Base-by-base conservation (phyloP, 1,140 invertebrate genomes). In the Bombus polaris region DNA sequence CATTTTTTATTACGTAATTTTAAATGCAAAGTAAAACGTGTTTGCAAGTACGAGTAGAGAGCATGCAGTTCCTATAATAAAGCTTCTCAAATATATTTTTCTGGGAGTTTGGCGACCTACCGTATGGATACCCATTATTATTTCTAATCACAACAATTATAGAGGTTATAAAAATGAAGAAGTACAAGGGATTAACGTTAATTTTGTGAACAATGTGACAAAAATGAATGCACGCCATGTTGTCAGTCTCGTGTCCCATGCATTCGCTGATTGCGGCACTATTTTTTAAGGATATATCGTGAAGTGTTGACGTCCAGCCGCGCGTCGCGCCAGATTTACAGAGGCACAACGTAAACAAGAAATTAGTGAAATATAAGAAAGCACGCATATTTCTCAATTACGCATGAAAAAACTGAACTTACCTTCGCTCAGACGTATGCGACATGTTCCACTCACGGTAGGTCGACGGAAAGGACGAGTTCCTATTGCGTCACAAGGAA, bases 401-500 rank as follows among this genome's bases (percentile, higher is more conserved):
- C 42, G 62, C 10, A 32, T n/a, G 68, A 93, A 93, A 62, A 93
- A 91, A 86, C 66, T 59, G 90, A 95, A 96, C 96, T 97, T 97
- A 97, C 97, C 97, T 97, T 96, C 96, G 96, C 95, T 97, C 97
- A 94, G 96, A 95, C 93, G 96, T 96, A 96, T 96, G 96, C 94
- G 97, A 97, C 97, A 97, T 97, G 96, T 97, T 97, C 96, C 95
- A 96, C 96, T 97, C 95, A 96, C 96, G 95, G 96, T 96, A 95
- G 96, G 95, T 96, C 96, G 96, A 96, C 96, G 96, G 96, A 97
- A 97, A 97, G 96, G 96, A 96, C 96, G 93, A 94, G 89, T 92
- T 93, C 87, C 90, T 92, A 93, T 92, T 94, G 93, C 94, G 94
- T 93, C 92, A 93, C 92, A 62, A 89, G 75, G 80, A 91, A 91